phyloP scores from a whole-genome alignment of 2,888 invertebrate genomes.

The Sylvicola cinctus region DNA sequence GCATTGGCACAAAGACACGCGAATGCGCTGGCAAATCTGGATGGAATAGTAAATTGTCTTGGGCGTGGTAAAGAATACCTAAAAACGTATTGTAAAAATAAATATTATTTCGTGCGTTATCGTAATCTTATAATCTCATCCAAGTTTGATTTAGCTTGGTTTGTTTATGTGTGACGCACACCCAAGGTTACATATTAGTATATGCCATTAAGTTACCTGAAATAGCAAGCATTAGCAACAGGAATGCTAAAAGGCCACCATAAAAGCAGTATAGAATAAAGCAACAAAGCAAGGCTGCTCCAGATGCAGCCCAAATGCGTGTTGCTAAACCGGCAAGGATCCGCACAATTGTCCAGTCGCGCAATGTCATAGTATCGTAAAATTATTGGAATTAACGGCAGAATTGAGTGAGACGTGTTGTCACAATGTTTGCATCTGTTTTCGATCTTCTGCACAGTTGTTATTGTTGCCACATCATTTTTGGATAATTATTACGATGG shows the following conservation, averaged over 20 bases:
- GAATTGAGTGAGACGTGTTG: background rate
- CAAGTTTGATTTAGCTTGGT: slow-evolving; percentile 1
- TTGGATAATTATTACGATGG: too few relatives aligned
- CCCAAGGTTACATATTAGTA: too few relatives aligned
- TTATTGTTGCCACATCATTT: too few relatives aligned
- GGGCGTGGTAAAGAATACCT: slow-evolving; percentile 69
- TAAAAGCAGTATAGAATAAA: slow-evolving; percentile 66
- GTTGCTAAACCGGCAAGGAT: slow-evolving; percentile 9
- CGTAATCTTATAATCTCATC: too few relatives aligned
- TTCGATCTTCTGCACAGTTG: too few relatives aligned
- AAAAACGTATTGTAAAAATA: slow-evolving; percentile 14
- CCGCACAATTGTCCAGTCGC: slow-evolving; percentile 9
- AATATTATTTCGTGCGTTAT: too few relatives aligned
- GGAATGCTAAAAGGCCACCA: slow-evolving; percentile 52
- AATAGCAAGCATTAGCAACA: slow-evolving; percentile 44
- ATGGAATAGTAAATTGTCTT: slow-evolving; percentile 71
- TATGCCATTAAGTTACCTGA: slow-evolving; percentile 34
- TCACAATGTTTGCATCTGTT: slow-evolving; percentile 1
- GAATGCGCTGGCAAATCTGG: slow-evolving; percentile 81
- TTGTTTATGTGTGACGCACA: too few relatives aligned
- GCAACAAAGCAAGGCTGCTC: slow-evolving; percentile 49
- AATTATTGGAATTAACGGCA: slow-evolving; percentile 1
- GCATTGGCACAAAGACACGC: slow-evolving; percentile 68
- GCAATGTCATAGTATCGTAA: slow-evolving; percentile 4
- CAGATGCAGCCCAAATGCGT: slow-evolving; percentile 59